These are phyloP conservation scores for Acrocera orbiculus DNA, from an alignment of 2,888 invertebrate species.

Conservation along the genomic window DNA sequence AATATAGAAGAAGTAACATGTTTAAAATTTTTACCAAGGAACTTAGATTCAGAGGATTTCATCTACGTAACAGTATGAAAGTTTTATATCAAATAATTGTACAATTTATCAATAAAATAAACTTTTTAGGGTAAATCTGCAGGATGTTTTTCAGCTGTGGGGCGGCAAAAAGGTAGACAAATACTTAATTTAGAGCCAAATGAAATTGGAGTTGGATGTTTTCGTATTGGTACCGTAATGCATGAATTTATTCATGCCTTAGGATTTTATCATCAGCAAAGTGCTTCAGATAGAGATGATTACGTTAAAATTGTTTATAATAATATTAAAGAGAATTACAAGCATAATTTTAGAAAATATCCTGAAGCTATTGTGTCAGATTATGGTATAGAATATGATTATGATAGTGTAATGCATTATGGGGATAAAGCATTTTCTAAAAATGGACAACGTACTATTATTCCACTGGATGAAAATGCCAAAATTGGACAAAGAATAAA, in stretches of 20 bases:
- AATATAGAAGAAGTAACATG: constrained; percentile 57
- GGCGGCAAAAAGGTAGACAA: constrained; percentile 35
- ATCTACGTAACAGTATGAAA: constrained; percentile 17
- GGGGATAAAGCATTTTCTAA: constrained; percentile 50
- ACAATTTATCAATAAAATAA: not conserved
- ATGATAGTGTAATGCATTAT: constrained; percentile 66
- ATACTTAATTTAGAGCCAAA: constrained; percentile 20
- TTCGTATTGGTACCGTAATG: constrained; percentile 37
- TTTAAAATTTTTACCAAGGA: constrained; percentile 46
- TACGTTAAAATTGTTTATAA: constrained; percentile 39
- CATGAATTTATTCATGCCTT: constrained; percentile 63
- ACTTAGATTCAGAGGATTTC: constrained; percentile 21
- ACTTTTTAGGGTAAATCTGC: constrained; percentile 14
- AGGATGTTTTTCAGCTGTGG: constrained; percentile 65
- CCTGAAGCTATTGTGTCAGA: constrained; percentile 35
- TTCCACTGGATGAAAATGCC: constrained; percentile 27
- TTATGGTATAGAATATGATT: constrained; percentile 54
- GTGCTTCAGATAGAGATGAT: constrained; percentile 52
- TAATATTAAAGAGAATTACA: constrained; percentile 34
- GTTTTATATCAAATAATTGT: not conserved
- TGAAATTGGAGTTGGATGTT: constrained; percentile 21
- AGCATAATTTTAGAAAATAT: constrained; percentile 51
- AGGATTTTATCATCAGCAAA: constrained; percentile 69
- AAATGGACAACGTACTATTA: constrained; percentile 50
- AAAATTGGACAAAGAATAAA: constrained; percentile 19